Evolutionary conservation across 2,797 vertebrate species (phyloP), one percentile per base, ranked within the genome.

Genomic region (Ibycter americanus): DNA sequence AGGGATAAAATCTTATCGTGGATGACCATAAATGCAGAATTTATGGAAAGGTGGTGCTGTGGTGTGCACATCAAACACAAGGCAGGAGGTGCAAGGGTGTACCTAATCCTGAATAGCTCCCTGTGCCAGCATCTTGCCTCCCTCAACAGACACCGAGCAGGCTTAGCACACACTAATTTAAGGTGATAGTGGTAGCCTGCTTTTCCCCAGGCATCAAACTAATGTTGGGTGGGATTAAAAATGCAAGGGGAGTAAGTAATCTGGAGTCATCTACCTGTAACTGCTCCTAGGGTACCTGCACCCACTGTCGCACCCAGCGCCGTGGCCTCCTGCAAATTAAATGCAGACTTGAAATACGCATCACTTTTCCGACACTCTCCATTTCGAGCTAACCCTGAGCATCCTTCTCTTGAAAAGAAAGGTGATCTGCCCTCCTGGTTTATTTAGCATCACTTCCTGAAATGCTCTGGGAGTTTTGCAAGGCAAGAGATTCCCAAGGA

Each of bases 351-450:
- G 15, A 65, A 46, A 68, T 3, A 18, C 31, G 19, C 4, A 11
- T 21, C 20, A 19, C 7, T 55, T 38, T 70, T n/a, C 31, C 34
- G 71, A 25, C 20, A 46, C 11, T 4, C 68, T 44, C 3, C 0
- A 4, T 7, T 59, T 34, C 0, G 0, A 34, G 19, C 32, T 40
- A 27, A 22, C 5, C 44, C 40, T n/a, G 13, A 79, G 46, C 67
- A 65, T 16, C 71, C 11, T 32, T 44, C n/a, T 36, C 42, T 46
- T 20, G 55, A 49, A 55, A 72, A 21, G 32, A 46, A 51, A 68
- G 61, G n/a, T 6, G 3, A 84, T n/a, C 10, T 22, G 16, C 5
- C 21, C 26, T 71, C 65, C 34, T 27, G 36, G 10, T 17, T 71
- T 32, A 34, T 31, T 79, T 40, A 49, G 8, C 6, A 8, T 18